Percentiles rank a stretch among this genome's conserved stretches.
Evolutionary conservation across 2,797 vertebrate species (phyloP).

Genomic region (Crenichthys baileyi): DNA sequence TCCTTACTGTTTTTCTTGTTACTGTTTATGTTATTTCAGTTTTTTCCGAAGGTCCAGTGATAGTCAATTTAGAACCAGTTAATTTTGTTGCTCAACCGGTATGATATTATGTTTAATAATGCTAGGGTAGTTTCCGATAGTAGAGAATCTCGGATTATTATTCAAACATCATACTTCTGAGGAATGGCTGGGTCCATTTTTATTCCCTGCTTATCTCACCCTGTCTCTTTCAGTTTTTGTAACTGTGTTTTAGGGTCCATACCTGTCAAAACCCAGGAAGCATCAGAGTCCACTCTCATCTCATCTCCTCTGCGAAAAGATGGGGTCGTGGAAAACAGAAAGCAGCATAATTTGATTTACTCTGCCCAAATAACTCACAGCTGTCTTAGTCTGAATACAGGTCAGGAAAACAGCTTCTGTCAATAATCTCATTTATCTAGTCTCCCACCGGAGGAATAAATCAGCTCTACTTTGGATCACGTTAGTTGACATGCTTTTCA

Average conservation of each 20-base stretch:
- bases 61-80: background rate
- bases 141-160: conserved; percentile 40
- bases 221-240: conserved; percentile 27
- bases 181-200: conserved; percentile 16
- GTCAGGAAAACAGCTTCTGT: conserved; percentile 46
- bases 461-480: conserved; percentile 27
- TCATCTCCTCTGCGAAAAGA: conserved; percentile 14
- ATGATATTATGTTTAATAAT: background rate
- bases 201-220: conserved; percentile 10
- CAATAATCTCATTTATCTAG: conserved; percentile 69
- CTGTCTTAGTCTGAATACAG: conserved; percentile 39
- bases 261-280: conserved; percentile 17
- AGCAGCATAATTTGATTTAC: conserved; percentile 21
- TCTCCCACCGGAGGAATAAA: conserved; percentile 51
- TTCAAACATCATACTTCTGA: conserved; percentile 29
- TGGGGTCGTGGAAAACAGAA: conserved; percentile 19
- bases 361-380: conserved; percentile 31
- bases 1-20: background rate
- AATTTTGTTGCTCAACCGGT: background rate
- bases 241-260: conserved; percentile 17
- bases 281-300: conserved; percentile 7
- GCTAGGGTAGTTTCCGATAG: conserved; percentile 5
- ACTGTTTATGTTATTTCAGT: background rate
- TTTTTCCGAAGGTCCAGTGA: background rate
- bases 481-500: conserved; percentile 43